A percentile compares a stretch with the other conserved stretches of the same genome.
Evolutionary conservation across 2,888 invertebrate genomes (phyloP).

Genomic region (Lasioglossum villosulum): DNA sequence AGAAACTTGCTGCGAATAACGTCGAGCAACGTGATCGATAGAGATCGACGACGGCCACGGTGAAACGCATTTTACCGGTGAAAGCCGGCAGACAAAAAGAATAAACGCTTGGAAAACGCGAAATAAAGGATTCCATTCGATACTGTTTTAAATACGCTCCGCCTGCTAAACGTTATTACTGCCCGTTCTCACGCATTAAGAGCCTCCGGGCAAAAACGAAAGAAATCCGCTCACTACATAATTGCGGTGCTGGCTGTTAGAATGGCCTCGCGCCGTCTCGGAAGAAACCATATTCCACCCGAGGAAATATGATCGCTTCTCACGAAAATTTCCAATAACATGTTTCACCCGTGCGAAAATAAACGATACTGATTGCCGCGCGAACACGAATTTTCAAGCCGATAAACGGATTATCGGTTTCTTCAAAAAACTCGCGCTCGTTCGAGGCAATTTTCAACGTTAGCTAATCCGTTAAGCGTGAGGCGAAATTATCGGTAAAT

Average conservation of each 20-base stretch:
- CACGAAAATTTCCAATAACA: conserved; percentile 17
- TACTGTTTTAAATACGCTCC: conserved; percentile 31
- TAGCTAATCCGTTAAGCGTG: background rate
- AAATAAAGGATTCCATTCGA: conserved; percentile 8
- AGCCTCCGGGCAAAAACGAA: conserved; percentile 57
- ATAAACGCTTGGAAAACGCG: conserved; percentile 18
- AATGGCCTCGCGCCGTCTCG: conserved; percentile 36
- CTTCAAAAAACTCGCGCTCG: background rate
- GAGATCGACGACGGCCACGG: conserved; percentile 4
- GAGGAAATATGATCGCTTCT: background rate
- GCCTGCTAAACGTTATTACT: conserved; percentile 37
- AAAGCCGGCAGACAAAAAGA: conserved; percentile 16
- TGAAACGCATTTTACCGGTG: conserved; percentile 27
- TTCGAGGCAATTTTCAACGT: background rate
- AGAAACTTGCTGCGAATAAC: background rate
- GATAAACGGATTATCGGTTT: background rate
- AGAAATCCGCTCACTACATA: conserved; percentile 67
- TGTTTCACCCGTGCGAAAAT: background rate
- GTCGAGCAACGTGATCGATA: conserved; percentile 24
- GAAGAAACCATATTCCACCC: conserved; percentile 31
- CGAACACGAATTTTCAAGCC: background rate
- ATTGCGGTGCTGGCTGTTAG: conserved; percentile 57
- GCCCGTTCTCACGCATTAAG: conserved; percentile 64
- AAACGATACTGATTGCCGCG: background rate
- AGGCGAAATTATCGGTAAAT: background rate